These are phyloP conservation scores for Emydoidea blandingii DNA, from an alignment of 2,797 vertebrate species.

Conservation along the genomic window DNA sequence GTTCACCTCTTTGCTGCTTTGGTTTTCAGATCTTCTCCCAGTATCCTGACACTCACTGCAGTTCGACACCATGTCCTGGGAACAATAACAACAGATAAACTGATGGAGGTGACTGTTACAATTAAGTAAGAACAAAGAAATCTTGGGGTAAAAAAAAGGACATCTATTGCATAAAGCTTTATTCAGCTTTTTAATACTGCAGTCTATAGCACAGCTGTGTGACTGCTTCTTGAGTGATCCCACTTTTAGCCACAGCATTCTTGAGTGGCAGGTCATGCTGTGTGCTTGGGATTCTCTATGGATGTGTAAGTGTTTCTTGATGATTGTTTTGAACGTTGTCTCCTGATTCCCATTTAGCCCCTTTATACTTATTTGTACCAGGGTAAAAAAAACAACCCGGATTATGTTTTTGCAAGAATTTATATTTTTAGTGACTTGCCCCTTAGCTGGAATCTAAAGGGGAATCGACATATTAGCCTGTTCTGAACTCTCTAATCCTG, in stretches of 20 bases:
- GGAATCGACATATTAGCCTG: background rate
- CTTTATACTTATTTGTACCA: background rate
- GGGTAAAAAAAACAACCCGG: background rate
- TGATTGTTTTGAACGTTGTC: background rate
- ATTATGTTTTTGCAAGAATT: background rate
- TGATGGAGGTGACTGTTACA: conserved; percentile 94
- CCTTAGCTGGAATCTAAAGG: background rate
- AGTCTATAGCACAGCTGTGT: background rate
- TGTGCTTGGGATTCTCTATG: background rate
- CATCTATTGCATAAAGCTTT: background rate
- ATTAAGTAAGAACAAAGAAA: conserved; percentile 89
- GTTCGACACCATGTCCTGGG: conserved; percentile 97
- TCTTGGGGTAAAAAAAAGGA: background rate
- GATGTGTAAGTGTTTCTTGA: background rate
- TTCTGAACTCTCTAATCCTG: background rate
- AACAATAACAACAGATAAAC: conserved; percentile 93
- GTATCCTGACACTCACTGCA: conserved; percentile 95
- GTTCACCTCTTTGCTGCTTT: conserved; percentile 6
- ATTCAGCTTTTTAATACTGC: background rate
- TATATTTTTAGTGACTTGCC: background rate
- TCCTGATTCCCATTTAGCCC: background rate
- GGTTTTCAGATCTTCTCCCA: conserved; percentile 91
- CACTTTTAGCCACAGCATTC: background rate
- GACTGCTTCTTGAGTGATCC: background rate
- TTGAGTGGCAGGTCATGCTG: background rate